These are phyloP conservation scores for Hoplostethus mediterraneus DNA, from an alignment of 2,797 vertebrate species.

Conservation along the genomic window DNA sequence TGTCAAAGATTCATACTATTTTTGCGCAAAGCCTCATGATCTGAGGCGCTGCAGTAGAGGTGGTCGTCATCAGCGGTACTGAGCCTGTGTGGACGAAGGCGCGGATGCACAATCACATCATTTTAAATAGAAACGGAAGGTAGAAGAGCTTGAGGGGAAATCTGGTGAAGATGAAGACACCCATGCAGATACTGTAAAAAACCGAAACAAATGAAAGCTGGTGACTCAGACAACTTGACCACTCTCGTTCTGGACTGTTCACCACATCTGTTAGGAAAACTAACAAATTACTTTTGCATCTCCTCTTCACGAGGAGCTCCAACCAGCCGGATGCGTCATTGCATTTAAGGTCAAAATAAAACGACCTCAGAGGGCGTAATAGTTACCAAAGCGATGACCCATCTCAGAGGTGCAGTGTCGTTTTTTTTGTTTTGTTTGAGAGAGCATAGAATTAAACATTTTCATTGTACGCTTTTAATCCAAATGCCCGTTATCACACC, in stretches of 20 bases:
- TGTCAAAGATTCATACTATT: constrained; percentile 58
- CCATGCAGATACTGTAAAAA: constrained; percentile 24
- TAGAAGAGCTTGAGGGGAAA: neutral
- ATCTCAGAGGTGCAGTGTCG: constrained; percentile 42
- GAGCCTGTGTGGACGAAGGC: constrained; percentile 26
- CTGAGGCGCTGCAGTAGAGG: constrained; percentile 32
- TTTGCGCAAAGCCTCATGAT: constrained; percentile 40
- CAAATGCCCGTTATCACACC: constrained; percentile 43
- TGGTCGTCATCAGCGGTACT: constrained; percentile 52
- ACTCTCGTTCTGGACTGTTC: constrained; percentile 53
- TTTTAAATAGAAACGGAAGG: constrained; percentile 16
- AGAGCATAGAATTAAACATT: constrained; percentile 29
- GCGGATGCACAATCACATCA: constrained; percentile 2
- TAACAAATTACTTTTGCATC: constrained; percentile 61
- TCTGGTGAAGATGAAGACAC: constrained; percentile 34
- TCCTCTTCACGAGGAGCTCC: constrained; percentile 53
- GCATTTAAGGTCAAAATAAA: constrained; percentile 55
- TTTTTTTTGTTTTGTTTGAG: too few species aligned
- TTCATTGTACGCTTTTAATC: constrained; percentile 57
- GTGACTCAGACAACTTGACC: constrained; percentile 48
- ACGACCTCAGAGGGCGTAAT: constrained; percentile 31
- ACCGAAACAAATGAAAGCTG: constrained; percentile 50
- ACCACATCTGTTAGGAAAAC: constrained; percentile 56
- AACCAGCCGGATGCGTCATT: constrained; percentile 37
- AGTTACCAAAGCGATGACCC: constrained; percentile 41